Percentiles rank a stretch among this genome's conserved stretches.
Conservation (phyloP, 2,888 invertebrate species). For the Drosophila picticornis region DNA sequence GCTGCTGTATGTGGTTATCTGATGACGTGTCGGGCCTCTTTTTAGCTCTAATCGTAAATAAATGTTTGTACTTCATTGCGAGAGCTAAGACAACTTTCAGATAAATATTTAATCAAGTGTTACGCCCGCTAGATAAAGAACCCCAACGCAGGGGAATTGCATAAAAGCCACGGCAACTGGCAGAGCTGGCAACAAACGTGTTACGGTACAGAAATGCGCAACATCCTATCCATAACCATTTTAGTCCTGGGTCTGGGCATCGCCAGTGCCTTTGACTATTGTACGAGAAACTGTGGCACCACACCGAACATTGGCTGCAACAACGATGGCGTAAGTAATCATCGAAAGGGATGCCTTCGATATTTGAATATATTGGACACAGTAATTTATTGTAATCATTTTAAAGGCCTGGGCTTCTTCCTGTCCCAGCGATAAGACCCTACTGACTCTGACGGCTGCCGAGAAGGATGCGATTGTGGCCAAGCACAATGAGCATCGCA, state of each 20-base stretch:
- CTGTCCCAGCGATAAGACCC: conserved; percentile 49
- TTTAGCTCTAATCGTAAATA: neutral
- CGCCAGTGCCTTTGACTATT: conserved; percentile 55
- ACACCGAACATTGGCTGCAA: conserved; percentile 62
- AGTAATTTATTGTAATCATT: neutral
- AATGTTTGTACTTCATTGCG: neutral
- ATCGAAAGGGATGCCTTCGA: neutral
- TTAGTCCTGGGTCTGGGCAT: conserved; percentile 37
- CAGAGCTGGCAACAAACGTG: conserved; percentile 34
- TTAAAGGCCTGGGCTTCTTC: conserved; percentile 50
- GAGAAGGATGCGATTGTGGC: conserved; percentile 47
- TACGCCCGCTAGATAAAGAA: conserved; percentile 31
- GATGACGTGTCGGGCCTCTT: conserved; percentile 1
- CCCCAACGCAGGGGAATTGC: neutral
- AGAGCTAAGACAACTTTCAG: neutral
- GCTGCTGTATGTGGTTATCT: neutral
- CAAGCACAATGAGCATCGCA: conserved; percentile 61
- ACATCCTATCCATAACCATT: conserved; percentile 24
- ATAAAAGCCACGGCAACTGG: conserved; percentile 47
- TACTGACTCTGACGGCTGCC: conserved; percentile 26
- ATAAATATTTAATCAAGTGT: conserved; percentile 73
- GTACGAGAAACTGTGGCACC: conserved; percentile 46
- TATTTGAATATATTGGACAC: neutral
- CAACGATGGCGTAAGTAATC: conserved; percentile 58
- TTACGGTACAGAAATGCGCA: conserved; percentile 46